Evolutionary conservation across 1,140 invertebrate species (phyloP).

Genomic region (Danaus melanippus): DNA sequence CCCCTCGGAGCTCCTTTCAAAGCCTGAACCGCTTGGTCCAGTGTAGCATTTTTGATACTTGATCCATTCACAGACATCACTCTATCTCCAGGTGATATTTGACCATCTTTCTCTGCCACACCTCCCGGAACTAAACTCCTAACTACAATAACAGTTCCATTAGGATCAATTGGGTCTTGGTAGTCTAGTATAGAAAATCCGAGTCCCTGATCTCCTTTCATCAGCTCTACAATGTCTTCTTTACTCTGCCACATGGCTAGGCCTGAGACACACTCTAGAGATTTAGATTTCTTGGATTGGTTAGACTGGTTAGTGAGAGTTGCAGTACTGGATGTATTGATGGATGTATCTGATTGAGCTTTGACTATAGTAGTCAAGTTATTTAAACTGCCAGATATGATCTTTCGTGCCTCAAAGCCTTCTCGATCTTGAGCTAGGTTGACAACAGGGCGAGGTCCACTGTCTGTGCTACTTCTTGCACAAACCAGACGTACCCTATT

Average conservation of each 20-base stretch:
- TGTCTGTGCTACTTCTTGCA: conserved; percentile 73
- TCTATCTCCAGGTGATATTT: conserved; percentile 92
- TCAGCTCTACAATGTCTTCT: conserved; percentile 87
- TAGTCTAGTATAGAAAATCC: conserved; percentile 97
- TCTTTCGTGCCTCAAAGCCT: conserved; percentile 83
- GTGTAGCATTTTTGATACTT: conserved; percentile 87
- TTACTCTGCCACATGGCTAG: conserved; percentile 94
- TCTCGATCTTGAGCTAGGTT: conserved; percentile 84
- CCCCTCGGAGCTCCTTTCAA: conserved; percentile 89
- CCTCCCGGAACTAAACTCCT: conserved; percentile 93
- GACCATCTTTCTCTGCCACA: conserved; percentile 88
- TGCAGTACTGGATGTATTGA: conserved; percentile 82
- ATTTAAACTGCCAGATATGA: conserved; percentile 83
- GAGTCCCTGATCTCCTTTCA: conserved; percentile 91
- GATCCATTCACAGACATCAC: conserved; percentile 91
- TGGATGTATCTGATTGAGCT: conserved; percentile 90
- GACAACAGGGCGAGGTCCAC: conserved; percentile 77
- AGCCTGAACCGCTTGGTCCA: conserved; percentile 93
- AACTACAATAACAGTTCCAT: conserved; percentile 94
- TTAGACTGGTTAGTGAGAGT: conserved; percentile 77
- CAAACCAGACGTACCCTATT: conserved; percentile 88
- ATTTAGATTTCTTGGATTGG: conserved; percentile 86
- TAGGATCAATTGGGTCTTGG: conserved; percentile 89
- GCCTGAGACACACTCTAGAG: conserved; percentile 92
- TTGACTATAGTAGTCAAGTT: conserved; percentile 83